Base-by-base conservation (phyloP, 2,888 invertebrate species). In the Heliconius hortense region DNA sequence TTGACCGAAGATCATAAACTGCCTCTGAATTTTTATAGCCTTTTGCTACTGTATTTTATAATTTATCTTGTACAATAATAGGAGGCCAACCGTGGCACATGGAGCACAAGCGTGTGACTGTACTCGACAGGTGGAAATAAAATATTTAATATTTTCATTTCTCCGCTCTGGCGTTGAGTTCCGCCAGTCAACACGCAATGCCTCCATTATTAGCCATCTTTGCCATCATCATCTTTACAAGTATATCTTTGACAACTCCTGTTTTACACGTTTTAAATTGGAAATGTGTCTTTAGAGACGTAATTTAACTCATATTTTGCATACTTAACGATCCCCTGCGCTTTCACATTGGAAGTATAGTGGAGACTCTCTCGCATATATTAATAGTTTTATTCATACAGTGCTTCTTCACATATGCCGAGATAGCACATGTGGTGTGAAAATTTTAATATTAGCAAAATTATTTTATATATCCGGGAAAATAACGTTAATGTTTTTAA, bases 311-410 rank as follows among this genome's bases (percentile, higher is more conserved):
- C 59, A 7, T 56, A 56, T 73, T 77, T 75, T 77, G 72, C 76
- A 78, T 76, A 76, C 68, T 74, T 68, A 77, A 77, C 67, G 66
- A 72, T 48, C 63, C 71, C 63, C 35, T 63, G 62, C 26, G 60
- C 71, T 72, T 74, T 69, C 75, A 73, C 74, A 72, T 78, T 56
- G 76, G 73, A 76, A 74, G 63, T 53, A 48, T 70, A 71, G 67
- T 53, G 63, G 71, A 68, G 73, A 63, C 60, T 75, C 67, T 77
- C 39, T 75, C 66, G 78, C 76, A 76, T 78, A 76, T 48, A 76
- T 79, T 76, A 78, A 77, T 77, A 66, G 74, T 75, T 78, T 77
- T 68, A 77, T 76, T 74, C 69, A 74, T 62, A 71, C 68, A 62
- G 59, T 26, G 39, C 53, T 69, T 69, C 68, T 53, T 56, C 53